phyloP scores from a whole-genome alignment of 2,888 invertebrate genomes.

The Amiota minor region DNA sequence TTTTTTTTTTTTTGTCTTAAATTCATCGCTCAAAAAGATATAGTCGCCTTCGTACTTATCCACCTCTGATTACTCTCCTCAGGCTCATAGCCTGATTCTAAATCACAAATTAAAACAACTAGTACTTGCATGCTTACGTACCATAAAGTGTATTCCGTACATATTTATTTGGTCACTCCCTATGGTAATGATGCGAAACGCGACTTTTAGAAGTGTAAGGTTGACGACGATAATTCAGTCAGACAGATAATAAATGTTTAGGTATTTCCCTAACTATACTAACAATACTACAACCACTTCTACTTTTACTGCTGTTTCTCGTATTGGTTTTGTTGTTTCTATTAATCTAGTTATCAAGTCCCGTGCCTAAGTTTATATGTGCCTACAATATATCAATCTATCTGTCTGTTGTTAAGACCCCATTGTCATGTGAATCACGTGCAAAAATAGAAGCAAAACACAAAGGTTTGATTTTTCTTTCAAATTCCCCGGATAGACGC shows the following conservation, averaged over 20 bases:
- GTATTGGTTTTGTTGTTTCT: neutral
- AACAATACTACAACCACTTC: neutral
- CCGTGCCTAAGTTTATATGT: neutral
- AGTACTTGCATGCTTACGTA: too few relatives aligned
- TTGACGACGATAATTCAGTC: neutral
- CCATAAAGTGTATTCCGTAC: too few relatives aligned
- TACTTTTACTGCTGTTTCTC: neutral
- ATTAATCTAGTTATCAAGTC: constrained; percentile 8
- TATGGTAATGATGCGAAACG: neutral
- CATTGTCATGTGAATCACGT: constrained; percentile 17
- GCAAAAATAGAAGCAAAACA: neutral
- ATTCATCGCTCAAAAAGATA: too few relatives aligned
- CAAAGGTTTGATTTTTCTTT: neutral
- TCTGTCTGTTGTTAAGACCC: neutral
- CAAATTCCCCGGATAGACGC: constrained; percentile 12
- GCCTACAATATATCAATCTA: too few relatives aligned
- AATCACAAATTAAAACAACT: too few relatives aligned
- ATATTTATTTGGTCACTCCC: neutral
- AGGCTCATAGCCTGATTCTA: too few relatives aligned
- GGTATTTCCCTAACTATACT: neutral
- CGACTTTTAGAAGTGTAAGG: neutral
- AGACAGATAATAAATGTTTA: neutral
- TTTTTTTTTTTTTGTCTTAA: too few relatives aligned
- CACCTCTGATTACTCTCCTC: too few relatives aligned
- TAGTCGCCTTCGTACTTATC: too few relatives aligned